Evolutionary conservation across 2,888 invertebrate genomes (phyloP).

Genomic region (Ceramica pisi): DNA sequence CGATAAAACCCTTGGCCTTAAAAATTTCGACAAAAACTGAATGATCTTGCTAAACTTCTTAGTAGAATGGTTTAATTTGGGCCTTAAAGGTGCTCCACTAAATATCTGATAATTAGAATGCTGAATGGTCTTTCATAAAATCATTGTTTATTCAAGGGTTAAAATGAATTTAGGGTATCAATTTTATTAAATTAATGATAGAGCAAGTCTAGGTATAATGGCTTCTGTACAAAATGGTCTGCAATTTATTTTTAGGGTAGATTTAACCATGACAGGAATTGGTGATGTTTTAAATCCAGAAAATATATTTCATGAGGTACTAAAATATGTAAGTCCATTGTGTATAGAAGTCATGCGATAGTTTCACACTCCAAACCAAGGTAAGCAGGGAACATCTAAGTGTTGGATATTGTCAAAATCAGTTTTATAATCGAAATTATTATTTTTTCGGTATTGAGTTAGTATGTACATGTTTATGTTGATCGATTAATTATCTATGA

Average conservation of each 20-base stretch:
- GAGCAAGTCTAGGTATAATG: conserved; percentile 13
- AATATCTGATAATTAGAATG: conserved; percentile 13
- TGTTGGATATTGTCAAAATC: conserved; percentile 25
- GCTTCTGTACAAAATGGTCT: conserved; percentile 27
- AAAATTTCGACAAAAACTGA: background rate
- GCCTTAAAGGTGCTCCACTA: conserved; percentile 22
- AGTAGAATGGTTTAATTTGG: conserved; percentile 7
- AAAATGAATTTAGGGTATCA: conserved; percentile 29
- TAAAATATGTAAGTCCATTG: conserved; percentile 8
- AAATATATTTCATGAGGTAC: background rate
- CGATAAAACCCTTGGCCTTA: background rate
- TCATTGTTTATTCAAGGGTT: conserved; percentile 34
- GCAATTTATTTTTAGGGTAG: background rate
- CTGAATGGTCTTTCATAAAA: conserved; percentile 25
- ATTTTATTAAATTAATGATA: conserved; percentile 26
- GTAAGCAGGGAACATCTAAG: conserved; percentile 38
- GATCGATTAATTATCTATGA: conserved; percentile 16
- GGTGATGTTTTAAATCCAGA: background rate
- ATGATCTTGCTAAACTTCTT: conserved; percentile 30
- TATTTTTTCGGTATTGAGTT: background rate
- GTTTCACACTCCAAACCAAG: conserved; percentile 28
- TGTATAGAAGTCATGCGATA: conserved; percentile 20
- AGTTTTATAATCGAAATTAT: background rate
- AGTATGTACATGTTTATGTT: no score
- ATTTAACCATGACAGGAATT: no score